Evolutionary conservation across 2,888 invertebrate genomes (phyloP).

Genomic region (Tineola bisselliella): DNA sequence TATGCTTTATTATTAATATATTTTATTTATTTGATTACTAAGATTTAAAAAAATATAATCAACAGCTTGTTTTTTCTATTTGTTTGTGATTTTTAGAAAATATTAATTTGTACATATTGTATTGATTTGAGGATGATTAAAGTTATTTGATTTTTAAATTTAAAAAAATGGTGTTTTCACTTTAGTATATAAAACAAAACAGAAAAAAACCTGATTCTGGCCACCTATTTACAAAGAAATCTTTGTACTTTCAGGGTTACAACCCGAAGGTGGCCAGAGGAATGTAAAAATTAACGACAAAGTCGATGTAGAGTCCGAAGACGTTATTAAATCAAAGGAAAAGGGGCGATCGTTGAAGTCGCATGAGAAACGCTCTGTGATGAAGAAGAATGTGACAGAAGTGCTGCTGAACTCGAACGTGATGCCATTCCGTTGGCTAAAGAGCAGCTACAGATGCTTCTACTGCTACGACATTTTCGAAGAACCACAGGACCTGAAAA

Average conservation of each 20-base stretch:
- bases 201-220: neutral
- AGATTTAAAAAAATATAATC: too few relatives aligned
- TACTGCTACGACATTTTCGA: conserved; percentile 60
- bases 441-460: conserved; percentile 55
- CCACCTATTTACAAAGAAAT: conserved; percentile 18
- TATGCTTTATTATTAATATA: too few relatives aligned
- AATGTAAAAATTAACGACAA: neutral
- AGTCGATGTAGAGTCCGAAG: too few relatives aligned
- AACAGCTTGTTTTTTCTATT: too few relatives aligned
- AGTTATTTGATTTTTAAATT: too few relatives aligned
- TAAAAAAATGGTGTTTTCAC: neutral
- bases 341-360: neutral
- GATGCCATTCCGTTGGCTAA: conserved; percentile 59
- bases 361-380: conserved; percentile 26
- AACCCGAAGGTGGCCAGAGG: conserved; percentile 47
- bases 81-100: too few relatives aligned
- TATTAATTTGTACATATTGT: too few relatives aligned
- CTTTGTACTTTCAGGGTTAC: conserved; percentile 47
- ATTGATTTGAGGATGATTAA: too few relatives aligned
- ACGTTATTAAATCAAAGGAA: neutral
- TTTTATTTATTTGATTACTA: too few relatives aligned
- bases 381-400: conserved; percentile 47
- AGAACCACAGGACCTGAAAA: conserved; percentile 44
- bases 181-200: neutral
- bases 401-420: conserved; percentile 44